Evolutionary conservation across 2,113 vertebrate genomes (phyloP), one percentile per base, ranked within the genome.

Genomic region (Naja naja): DNA sequence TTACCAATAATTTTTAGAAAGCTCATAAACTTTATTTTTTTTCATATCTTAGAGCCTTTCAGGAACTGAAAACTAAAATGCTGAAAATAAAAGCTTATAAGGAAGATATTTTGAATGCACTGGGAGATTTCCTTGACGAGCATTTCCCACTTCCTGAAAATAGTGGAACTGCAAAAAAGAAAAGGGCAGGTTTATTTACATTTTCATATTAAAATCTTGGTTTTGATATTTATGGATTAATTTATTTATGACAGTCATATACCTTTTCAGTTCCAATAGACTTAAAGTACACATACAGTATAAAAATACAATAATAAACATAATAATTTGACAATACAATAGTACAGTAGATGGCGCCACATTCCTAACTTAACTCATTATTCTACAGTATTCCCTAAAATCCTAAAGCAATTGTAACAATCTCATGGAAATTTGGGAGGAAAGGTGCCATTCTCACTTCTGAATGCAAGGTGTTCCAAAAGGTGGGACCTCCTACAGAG

Each of bases 121-220:
- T 98, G 91, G 45, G 91, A 92, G 52, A 88, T 1, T 97, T 98
- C 94, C 92, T 98, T 30, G 94, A 95, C 85, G 88, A 98, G 53
- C 94, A 98, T 92, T 98, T 97, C 94, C 96, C 98, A n/a, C 45
- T 74, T 93, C 97, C 96, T 94, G 92, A 95, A 86, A 4, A n/a
- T 60, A 6, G 0, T 43, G 1, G 3, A 95, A 93, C 0, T 74
- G 1, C 1, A 60, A 1, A 56, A 87, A 97, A 95, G 5, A 97
- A 96, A 93, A 97, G 97, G 97, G 96, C 87, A 93, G 7, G 92
- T 2, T 64, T 16, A 90, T 90, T 93, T 90, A 14, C 47, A 52
- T 64, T 58, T 85, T 58, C n/a, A 53, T 39, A 85, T 90, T 90
- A 89, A 74, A 52, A 90, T 23, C 3, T 81, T 81, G 16, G 18